A percentile compares a stretch with the other conserved stretches of the same genome.
These are phyloP conservation scores for Ochotona princeps DNA, from an alignment of 2,113 vertebrate species.

Conservation along the genomic window DNA sequence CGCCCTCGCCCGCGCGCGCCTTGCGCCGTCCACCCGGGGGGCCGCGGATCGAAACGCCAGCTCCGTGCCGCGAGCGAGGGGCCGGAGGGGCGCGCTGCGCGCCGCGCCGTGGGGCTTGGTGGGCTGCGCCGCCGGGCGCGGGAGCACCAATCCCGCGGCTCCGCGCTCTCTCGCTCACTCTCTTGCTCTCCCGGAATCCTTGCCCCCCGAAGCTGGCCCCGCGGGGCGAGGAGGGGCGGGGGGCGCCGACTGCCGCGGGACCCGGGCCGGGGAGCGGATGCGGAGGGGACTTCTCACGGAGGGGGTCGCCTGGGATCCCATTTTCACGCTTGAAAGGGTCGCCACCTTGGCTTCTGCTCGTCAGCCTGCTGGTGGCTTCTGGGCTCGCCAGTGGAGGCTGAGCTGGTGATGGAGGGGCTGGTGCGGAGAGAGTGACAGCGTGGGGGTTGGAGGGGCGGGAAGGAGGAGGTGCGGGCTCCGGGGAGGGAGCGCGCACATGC, in stretches of 20 bases:
- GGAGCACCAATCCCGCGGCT: neutral
- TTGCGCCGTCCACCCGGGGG: neutral
- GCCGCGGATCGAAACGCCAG: neutral
- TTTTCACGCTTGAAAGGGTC: constrained; percentile 81
- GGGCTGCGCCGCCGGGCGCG: neutral
- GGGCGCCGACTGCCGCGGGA: neutral
- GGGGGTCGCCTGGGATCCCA: constrained; percentile 71
- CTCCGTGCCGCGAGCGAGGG: neutral
- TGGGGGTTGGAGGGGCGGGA: constrained; percentile 36
- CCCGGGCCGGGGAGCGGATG: neutral
- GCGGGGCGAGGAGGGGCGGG: constrained; percentile 2
- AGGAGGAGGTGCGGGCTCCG: neutral
- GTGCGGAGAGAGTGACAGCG: constrained; percentile 68
- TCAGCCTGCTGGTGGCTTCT: constrained; percentile 63
- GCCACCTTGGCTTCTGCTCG: constrained; percentile 77
- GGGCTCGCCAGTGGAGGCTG: constrained; percentile 24
- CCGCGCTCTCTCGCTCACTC: neutral
- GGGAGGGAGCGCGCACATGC: constrained; percentile 5
- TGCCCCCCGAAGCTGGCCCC: constrained; percentile 10
- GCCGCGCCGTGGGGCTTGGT: neutral
- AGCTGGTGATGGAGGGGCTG: constrained; percentile 22
- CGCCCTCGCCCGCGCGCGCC: neutral
- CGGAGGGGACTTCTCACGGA: constrained; percentile 68
- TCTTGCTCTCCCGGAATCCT: neutral
- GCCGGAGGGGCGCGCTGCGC: neutral